These are phyloP conservation scores for Alviniconcha strummeri DNA, from an alignment of 2,888 invertebrate genomes.

Conservation along the genomic window DNA sequence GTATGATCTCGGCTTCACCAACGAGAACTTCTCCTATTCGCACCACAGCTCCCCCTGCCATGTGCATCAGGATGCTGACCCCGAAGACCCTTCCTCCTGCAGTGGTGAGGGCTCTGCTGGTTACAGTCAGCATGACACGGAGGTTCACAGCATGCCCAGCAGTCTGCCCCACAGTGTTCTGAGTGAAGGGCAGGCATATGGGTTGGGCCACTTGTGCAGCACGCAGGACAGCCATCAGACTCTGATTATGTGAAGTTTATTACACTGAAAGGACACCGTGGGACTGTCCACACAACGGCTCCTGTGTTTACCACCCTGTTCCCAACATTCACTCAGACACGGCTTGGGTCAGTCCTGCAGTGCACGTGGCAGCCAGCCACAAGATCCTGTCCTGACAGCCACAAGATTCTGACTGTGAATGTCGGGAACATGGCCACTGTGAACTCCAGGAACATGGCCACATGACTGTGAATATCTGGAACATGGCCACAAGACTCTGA, in stretches of 20 bases:
- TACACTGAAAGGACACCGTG: background rate
- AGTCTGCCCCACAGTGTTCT: background rate
- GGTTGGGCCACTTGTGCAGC: background rate
- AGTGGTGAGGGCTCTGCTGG: background rate
- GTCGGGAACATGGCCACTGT: too few relatives aligned
- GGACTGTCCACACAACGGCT: too few relatives aligned
- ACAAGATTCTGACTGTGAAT: too few relatives aligned
- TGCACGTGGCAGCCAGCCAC: too few relatives aligned
- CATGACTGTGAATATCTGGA: too few relatives aligned
- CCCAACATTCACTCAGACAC: too few relatives aligned
- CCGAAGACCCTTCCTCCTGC: background rate
- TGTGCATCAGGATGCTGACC: background rate
- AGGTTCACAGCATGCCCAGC: background rate
- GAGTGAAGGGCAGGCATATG: background rate
- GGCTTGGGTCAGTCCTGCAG: too few relatives aligned
- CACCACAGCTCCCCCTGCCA: slow-evolving; percentile 15
- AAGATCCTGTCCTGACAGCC: too few relatives aligned
- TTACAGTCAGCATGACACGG: background rate
- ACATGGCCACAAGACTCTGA: too few relatives aligned
- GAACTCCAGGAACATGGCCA: too few relatives aligned
- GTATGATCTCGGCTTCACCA: slow-evolving; percentile 38
- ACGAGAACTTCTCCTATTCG: slow-evolving; percentile 36
- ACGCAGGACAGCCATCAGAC: slow-evolving; percentile 23
- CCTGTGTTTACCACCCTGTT: too few relatives aligned
- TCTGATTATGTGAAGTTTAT: slow-evolving; percentile 18